Evolutionary conservation across 2,797 vertebrate genomes (phyloP), one percentile per base, ranked within the genome.

Genomic region (Tamandua tetradactyla): DNA sequence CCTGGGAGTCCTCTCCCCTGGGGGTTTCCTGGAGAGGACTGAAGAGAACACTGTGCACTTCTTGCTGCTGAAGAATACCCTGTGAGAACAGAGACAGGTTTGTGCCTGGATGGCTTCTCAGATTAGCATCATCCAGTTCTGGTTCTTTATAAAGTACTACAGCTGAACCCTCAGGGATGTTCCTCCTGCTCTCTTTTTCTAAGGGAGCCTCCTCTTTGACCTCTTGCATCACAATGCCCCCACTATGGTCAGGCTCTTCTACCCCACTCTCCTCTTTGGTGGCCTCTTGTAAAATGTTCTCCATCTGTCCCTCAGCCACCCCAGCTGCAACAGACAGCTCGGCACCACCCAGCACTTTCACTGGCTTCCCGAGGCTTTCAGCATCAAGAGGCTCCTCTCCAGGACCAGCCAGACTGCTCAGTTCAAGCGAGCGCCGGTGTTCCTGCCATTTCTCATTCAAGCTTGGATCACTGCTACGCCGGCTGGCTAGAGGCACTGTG

Each of bases 381-480:
- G 96, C 96, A 0, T 98, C 98, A 0, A 97, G 97, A 0, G 95
- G 95, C 22, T 98, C 98, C 0, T 98, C 98, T 9, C 99, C 99
- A 0, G 99, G 95, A 57, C 98, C 98, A 15, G 98, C 98, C 0
- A 99, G 98, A 96, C 98, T 98, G 97, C 98, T 99, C 95, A 99
- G 98, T 97, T 99, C 99, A 96, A 99, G 98, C 0, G 99, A 99
- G 40, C 99, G 99, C 0, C 99, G 98, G 97, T 99, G 99, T 96
- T 99, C 99, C 97, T 99, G 99, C 99, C 99, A 99, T 98, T 99
- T 99, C 95, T 99, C 99, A 0, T 99, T 99, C 91, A 99, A 98
- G 97, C 98, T 99, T 25, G 99, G 99, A 97, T 99, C 99, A 0
- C 99, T 99, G 95, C 99, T 99, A 40, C 99, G 99, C 20, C 99